These are phyloP conservation scores for Mythimna pallens DNA, from an alignment of 2,888 invertebrate species.

Conservation along the genomic window DNA sequence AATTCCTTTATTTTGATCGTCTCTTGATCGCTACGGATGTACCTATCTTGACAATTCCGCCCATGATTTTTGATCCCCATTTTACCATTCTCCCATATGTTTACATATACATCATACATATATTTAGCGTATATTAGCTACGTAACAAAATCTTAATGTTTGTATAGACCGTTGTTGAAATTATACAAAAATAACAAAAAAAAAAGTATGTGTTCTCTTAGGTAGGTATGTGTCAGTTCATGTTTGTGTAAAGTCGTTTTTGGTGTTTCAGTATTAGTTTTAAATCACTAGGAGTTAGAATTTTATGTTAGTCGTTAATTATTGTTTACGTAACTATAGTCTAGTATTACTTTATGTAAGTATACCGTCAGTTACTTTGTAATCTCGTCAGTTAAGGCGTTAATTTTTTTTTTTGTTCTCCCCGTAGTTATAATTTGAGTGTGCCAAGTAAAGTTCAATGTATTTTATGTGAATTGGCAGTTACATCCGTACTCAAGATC, in stretches of 20 bases:
- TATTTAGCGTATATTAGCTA: constrained; percentile 46
- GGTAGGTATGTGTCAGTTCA: constrained; percentile 73
- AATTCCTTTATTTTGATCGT: constrained; percentile 28
- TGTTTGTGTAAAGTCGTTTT: constrained; percentile 79
- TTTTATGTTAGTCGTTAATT: constrained; percentile 89
- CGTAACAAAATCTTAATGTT: constrained; percentile 78
- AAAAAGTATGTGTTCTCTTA: constrained; percentile 73
- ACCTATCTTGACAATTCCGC: constrained; percentile 54
- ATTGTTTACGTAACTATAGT: constrained; percentile 84
- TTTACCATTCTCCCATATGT: constrained; percentile 47
- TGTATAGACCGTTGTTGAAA: constrained; percentile 84
- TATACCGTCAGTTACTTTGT: constrained; percentile 79
- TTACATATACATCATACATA: constrained; percentile 64
- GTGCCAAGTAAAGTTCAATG: constrained; percentile 72
- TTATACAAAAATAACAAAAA: constrained; percentile 66
- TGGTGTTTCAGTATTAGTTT: constrained; percentile 87
- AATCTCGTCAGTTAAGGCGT: constrained; percentile 69
- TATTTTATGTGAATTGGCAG: constrained; percentile 51
- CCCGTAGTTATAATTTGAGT: constrained; percentile 70
- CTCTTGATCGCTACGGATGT: constrained; percentile 39
- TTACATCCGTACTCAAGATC: constrained; percentile 28
- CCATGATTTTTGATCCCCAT: constrained; percentile 71
- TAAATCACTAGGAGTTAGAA: constrained; percentile 86
- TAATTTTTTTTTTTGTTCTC: constrained; percentile 69
- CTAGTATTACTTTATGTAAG: constrained; percentile 82